Base-by-base conservation (phyloP, 2,797 vertebrate genomes). In the Chaunax sp. region DNA sequence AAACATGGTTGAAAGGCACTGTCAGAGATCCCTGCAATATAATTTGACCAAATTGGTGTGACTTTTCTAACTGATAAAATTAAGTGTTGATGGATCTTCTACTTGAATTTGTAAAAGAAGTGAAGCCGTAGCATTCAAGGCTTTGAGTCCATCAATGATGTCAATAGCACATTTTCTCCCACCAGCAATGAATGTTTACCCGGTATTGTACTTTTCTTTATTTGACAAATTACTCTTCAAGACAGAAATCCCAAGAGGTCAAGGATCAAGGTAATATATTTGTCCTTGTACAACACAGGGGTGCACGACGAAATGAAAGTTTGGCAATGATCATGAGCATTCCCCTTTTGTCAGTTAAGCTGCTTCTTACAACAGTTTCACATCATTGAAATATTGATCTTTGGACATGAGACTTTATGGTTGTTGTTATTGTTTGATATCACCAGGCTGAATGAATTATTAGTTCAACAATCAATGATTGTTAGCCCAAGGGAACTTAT, bases 341-440 rank as follows among this genome's bases (percentile, higher is more conserved):
- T 40, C 26, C 49, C 13, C 44, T 23, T 62, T 60, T 57, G 51
- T 45, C 54, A 63, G 40, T 41, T 23, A 46, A 64, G 15, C 16
- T 6, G 2, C 5, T 43, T 54, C 33, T 26, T 55, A 47, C 57
- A 77, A 68, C 33, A 62, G 57, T 56, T 70, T 72, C 47, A 55
- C 53, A 33, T 60, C 28, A 53, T 77, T 76, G 40, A 67, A 70
- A 81, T 70, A 80, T 80, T 59, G 64, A 75, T 82, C 50, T 71
- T 25, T 35, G 57, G 55, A n/a, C 43, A 64, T 52, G 28, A 65
- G 51, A 37, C 62, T 69, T 71, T 69, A 77, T 73, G 41, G 50
- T 62, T 75, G 64, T 51, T 56, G 43, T 50, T 70, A 4, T 64
- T 28, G 82, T 77, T 82, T 56, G 71, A 78, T 69, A 81, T 64